These are phyloP conservation scores for Gasterosteus nipponicus DNA, from an alignment of 2,113 vertebrate genomes.

Conservation along the genomic window DNA sequence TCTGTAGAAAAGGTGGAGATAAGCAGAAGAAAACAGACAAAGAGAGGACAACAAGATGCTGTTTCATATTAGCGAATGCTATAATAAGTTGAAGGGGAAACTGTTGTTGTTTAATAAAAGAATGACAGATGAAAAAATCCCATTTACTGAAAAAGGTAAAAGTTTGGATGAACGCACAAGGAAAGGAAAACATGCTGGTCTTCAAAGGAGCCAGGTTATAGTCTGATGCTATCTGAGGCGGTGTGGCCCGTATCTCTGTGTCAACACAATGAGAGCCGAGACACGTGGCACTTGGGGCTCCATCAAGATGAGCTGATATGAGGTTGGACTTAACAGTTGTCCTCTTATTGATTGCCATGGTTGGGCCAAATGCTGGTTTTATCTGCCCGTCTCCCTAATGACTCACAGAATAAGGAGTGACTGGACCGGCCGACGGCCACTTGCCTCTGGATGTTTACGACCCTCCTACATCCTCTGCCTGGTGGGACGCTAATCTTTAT, in stretches of 20 bases:
- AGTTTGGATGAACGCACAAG: slow-evolving; percentile 20
- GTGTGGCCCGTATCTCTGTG: slow-evolving; percentile 48
- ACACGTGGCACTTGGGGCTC: slow-evolving; percentile 62
- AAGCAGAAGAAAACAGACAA: slow-evolving; percentile 34
- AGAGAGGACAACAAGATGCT: slow-evolving; percentile 26
- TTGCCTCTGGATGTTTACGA: slow-evolving; percentile 40
- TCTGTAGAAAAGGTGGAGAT: slow-evolving; percentile 30
- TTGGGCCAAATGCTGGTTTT: slow-evolving; percentile 13
- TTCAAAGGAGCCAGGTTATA: slow-evolving; percentile 68
- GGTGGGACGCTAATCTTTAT: slow-evolving; percentile 63
- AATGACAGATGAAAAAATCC: slow-evolving; percentile 23
- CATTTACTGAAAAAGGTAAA: slow-evolving; percentile 22
- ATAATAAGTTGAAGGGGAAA: slow-evolving; percentile 31
- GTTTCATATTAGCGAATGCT: slow-evolving; percentile 20
- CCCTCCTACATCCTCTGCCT: slow-evolving; percentile 25
- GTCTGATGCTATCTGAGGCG: slow-evolving; percentile 74
- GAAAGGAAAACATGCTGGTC: slow-evolving; percentile 43
- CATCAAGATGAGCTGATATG: slow-evolving; percentile 70
- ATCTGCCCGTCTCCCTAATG: slow-evolving; percentile 53
- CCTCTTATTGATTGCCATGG: slow-evolving; percentile 46
- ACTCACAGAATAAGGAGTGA: slow-evolving; percentile 49
- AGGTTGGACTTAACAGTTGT: slow-evolving; percentile 45
- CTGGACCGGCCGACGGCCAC: slow-evolving; percentile 2
- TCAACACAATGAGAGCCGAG: slow-evolving; percentile 66
- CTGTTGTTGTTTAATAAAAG: slow-evolving; percentile 28